These are phyloP conservation scores for Diceros bicornis DNA, from an alignment of 2,797 vertebrate species.

Conservation along the genomic window DNA sequence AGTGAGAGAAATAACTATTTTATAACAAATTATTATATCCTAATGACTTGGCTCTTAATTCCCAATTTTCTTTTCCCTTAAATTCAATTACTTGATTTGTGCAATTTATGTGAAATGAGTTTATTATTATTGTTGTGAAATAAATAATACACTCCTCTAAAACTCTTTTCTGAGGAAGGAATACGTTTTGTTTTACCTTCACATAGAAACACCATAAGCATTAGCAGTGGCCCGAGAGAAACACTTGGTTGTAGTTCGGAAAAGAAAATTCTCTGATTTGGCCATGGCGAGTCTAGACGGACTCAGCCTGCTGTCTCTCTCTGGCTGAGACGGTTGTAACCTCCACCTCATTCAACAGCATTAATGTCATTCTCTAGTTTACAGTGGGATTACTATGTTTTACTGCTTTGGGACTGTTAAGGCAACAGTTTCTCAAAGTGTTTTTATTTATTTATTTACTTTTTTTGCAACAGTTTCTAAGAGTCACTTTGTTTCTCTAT, in stretches of 20 bases:
- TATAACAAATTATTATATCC: background rate
- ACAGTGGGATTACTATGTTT: background rate
- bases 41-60: background rate
- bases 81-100: slow-evolving; percentile 20
- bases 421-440: background rate
- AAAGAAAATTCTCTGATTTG: background rate
- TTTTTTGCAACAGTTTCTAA: background rate
- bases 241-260: background rate
- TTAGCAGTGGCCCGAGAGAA: background rate
- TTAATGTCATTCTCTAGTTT: background rate
- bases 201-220: background rate
- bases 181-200: background rate
- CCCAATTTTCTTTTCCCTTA: background rate
- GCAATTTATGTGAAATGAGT: background rate
- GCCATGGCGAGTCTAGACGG: background rate
- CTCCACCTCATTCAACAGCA: background rate
- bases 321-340: background rate
- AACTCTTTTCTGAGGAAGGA: background rate
- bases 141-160: background rate
- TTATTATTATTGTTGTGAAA: background rate
- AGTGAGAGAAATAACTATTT: background rate
- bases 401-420: background rate
- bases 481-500: background rate
- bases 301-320: background rate
- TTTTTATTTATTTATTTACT: no score